Evolutionary conservation across 2,888 invertebrate genomes (phyloP).

Genomic region (Hylaea fasciaria): DNA sequence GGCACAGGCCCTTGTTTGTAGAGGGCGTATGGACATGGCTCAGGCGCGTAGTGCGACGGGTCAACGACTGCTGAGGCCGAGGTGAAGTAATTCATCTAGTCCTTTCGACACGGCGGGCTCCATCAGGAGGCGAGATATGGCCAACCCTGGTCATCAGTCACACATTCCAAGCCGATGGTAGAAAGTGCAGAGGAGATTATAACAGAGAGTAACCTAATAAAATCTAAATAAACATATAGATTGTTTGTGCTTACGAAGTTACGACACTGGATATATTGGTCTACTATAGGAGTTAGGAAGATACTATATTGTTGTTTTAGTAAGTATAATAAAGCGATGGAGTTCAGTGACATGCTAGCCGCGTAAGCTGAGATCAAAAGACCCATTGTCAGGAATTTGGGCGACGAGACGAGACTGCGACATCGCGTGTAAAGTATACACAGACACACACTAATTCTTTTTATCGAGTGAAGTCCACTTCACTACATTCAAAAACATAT

Average conservation of each 20-base stretch:
- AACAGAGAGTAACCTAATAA: neutral
- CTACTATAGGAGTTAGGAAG: too few relatives aligned
- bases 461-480: neutral
- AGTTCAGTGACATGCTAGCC: conserved; percentile 64
- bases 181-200: neutral
- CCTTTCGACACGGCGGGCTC: conserved; percentile 60
- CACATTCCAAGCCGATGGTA: conserved; percentile 37
- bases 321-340: conserved; percentile 6
- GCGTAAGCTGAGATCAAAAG: conserved; percentile 59
- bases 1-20: conserved; percentile 29
- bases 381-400: conserved; percentile 70
- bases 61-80: conserved; percentile 73
- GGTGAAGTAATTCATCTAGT: conserved; percentile 69
- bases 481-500: conserved; percentile 1
- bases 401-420: conserved; percentile 54
- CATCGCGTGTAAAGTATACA: conserved; percentile 45
- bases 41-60: conserved; percentile 54
- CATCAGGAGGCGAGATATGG: conserved; percentile 33
- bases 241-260: neutral
- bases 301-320: too few relatives aligned
- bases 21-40: conserved; percentile 50
- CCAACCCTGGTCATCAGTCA: conserved; percentile 37
- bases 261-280: too few relatives aligned
- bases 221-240: neutral
- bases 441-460: neutral